Percentiles rank a stretch among this genome's conserved stretches.
Evolutionary conservation across 2,113 vertebrate genomes (phyloP).

Genomic region (Penelope pileata): DNA sequence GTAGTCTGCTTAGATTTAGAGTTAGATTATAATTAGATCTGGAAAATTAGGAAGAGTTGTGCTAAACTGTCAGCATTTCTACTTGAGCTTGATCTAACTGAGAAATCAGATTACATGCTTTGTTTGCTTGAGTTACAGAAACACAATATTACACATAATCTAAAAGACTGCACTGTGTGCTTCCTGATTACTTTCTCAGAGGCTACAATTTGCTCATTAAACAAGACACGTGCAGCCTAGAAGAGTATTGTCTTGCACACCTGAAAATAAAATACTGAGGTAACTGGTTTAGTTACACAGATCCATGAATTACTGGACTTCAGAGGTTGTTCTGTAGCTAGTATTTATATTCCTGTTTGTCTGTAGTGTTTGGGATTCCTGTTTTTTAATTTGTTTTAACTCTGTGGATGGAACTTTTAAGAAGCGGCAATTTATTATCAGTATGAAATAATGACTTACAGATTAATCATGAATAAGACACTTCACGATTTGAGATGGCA

Average conservation of each 20-base stretch:
- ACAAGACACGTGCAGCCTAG: background rate
- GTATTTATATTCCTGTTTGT: background rate
- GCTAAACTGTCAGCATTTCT: background rate
- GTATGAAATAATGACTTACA: background rate
- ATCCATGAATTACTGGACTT: accelerated
- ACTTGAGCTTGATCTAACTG: background rate
- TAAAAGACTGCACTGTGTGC: background rate
- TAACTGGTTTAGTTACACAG: background rate
- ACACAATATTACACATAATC: background rate
- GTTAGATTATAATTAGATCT: background rate
- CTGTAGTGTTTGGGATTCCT: background rate
- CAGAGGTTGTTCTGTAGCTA: background rate
- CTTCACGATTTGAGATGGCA: background rate
- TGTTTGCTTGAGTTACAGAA: background rate
- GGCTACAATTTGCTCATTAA: background rate
- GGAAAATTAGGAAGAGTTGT: background rate
- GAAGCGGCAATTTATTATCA: background rate
- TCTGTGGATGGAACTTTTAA: background rate
- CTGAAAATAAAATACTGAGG: background rate
- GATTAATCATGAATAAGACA: background rate
- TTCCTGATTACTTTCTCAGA: background rate
- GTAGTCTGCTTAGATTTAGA: background rate
- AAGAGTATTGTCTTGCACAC: background rate
- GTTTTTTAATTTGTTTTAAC: background rate
- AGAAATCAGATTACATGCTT: background rate